Percentiles rank a stretch among this genome's conserved stretches.
These are phyloP conservation scores for Siderastrea siderea DNA, from an alignment of 92 coral and sea anemone species.

Conservation along the genomic window DNA sequence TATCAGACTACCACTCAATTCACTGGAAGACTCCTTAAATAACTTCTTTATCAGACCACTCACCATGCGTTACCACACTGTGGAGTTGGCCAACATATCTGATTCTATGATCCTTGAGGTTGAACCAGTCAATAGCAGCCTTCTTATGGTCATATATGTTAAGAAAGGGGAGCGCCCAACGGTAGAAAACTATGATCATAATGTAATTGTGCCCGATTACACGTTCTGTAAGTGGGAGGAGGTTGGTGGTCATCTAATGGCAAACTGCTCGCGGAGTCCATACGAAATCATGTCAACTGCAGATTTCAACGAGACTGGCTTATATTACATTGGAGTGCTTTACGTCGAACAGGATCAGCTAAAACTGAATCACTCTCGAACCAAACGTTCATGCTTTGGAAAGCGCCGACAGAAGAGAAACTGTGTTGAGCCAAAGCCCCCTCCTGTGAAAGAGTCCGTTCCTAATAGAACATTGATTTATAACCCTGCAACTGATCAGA, in stretches of 20 bases:
- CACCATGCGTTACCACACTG: conserved; percentile 71
- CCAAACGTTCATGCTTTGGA: conserved; percentile 60
- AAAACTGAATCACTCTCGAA: conserved; percentile 8
- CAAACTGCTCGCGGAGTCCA: conserved; percentile 21
- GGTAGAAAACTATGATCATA: conserved; percentile 1
- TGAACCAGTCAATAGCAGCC: conserved; percentile 54
- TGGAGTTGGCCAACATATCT: conserved; percentile 44
- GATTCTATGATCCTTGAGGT: conserved; percentile 62
- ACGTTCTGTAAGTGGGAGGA: conserved; percentile 29
- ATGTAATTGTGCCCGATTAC: conserved; percentile 45
- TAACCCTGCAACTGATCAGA: conserved; percentile 55
- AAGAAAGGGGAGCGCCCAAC: conserved; percentile 51
- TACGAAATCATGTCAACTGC: conserved; percentile 59
- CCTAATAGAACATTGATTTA: conserved; percentile 35
- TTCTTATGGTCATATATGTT: conserved; percentile 24
- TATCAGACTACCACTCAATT: conserved; percentile 56
- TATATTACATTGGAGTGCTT: conserved; percentile 79
- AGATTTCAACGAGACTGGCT: conserved; percentile 68
- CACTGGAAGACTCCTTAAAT: conserved; percentile 31
- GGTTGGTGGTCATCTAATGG: neutral
- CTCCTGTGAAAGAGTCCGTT: conserved; percentile 15
- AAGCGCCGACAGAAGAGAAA: conserved; percentile 43
- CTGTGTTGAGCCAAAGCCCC: conserved; percentile 66
- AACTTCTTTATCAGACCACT: conserved; percentile 75
- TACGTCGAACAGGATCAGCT: conserved; percentile 31